Conservation (phyloP, 2,888 invertebrate species). For the Tetragonula carbonaria region DNA sequence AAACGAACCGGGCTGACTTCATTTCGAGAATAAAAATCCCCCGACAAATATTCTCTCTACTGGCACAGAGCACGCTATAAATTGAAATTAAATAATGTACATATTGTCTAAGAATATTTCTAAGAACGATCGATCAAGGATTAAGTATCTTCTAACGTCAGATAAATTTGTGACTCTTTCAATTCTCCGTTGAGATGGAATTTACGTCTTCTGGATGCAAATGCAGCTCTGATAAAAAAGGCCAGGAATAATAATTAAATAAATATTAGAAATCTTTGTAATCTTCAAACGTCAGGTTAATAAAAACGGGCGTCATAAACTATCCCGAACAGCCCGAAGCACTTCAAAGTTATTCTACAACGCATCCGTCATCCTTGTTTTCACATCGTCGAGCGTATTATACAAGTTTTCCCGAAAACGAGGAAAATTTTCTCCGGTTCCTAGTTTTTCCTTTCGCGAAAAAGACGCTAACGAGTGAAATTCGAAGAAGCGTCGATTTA, state of each 20-base stretch:
- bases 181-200: background rate
- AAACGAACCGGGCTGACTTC: background rate
- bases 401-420: background rate
- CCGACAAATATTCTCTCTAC: background rate
- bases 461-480: background rate
- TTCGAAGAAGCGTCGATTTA: background rate
- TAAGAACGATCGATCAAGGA: background rate
- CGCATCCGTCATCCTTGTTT: background rate
- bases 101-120: background rate
- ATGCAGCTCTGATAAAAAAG: background rate
- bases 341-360: background rate
- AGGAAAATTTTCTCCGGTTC: background rate
- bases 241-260: background rate
- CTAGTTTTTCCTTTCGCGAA: too few relatives aligned
- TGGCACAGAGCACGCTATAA: background rate
- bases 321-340: background rate
- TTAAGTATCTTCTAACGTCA: background rate
- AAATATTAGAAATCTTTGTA: background rate
- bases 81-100: background rate
- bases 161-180: background rate
- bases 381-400: background rate
- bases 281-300: background rate
- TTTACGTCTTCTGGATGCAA: background rate
- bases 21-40: constrained; percentile 10
- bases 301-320: background rate